Percentiles rank a stretch among this genome's conserved stretches.
Evolutionary conservation across 2,797 vertebrate species (phyloP).

Genomic region (Buceros bicornis): DNA sequence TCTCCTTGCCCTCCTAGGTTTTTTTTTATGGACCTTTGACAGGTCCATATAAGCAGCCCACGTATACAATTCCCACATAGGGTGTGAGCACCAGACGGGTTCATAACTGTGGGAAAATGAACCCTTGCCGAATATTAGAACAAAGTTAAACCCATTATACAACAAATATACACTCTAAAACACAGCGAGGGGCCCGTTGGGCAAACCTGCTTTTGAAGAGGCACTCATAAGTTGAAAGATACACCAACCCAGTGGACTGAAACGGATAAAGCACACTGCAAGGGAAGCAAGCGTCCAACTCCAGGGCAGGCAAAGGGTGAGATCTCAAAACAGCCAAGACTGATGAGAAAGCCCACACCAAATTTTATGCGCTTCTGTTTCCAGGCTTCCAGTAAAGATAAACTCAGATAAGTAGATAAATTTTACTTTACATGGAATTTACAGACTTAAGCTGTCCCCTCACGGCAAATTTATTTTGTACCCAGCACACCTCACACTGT

Average conservation of each 20-base stretch:
- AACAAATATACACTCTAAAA: slow-evolving; percentile 11
- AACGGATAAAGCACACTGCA: neutral
- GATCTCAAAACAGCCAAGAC: neutral
- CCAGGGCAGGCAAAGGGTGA: neutral
- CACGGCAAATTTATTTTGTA: neutral
- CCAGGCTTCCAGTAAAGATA: neutral
- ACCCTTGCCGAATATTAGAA: neutral
- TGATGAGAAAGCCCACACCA: neutral
- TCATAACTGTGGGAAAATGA: neutral
- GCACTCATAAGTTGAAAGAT: neutral
- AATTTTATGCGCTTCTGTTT: neutral
- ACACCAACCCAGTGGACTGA: neutral
- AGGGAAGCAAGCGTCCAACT: neutral
- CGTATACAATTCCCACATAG: neutral
- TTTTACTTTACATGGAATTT: slow-evolving; percentile 26
- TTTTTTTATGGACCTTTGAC: neutral
- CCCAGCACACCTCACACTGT: neutral
- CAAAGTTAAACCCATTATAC: neutral
- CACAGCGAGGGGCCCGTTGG: neutral
- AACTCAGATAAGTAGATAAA: neutral
- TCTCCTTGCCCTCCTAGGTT: neutral
- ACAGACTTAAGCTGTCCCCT: neutral
- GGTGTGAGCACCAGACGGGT: neutral
- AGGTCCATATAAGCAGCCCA: neutral
- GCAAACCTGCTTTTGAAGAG: slow-evolving; percentile 1